Conservation (phyloP, 2,888 invertebrate genomes). For the Clitarchus hookeri region DNA sequence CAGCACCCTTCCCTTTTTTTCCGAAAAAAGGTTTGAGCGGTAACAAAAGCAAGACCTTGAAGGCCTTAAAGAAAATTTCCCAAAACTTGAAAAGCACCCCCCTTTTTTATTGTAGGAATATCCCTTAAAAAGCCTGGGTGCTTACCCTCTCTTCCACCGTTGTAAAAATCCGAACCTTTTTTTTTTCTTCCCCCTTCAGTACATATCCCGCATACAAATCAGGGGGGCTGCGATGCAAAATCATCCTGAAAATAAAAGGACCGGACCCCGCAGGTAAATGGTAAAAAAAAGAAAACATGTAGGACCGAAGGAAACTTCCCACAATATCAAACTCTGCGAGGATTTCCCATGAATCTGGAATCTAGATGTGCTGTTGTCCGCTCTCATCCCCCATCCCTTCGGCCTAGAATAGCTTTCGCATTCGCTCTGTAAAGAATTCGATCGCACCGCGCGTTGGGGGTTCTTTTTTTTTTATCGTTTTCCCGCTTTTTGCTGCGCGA, state of each 20-base stretch:
- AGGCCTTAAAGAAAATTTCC: constrained; percentile 31
- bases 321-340: not conserved
- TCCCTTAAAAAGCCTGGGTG: constrained; percentile 2
- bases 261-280: not conserved
- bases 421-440: not conserved
- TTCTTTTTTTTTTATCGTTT: too few relatives aligned
- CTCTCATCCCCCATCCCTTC: constrained; percentile 22
- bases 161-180: constrained; percentile 21
- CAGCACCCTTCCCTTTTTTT: not conserved
- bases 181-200: constrained; percentile 1
- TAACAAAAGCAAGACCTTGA: constrained; percentile 39
- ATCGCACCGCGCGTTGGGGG: not conserved
- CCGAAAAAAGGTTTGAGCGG: not conserved
- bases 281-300: not conserved
- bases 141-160: not conserved
- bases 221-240: constrained; percentile 37
- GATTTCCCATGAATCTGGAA: constrained; percentile 36
- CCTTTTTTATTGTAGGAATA: not conserved
- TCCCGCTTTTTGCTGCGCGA: too few relatives aligned
- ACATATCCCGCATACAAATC: constrained; percentile 34
- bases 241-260: constrained; percentile 26
- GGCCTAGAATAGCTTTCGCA: too few relatives aligned
- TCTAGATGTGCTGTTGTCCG: not conserved
- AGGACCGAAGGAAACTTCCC: not conserved
- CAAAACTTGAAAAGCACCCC: constrained; percentile 25